Conservation (phyloP, 2,888 invertebrate genomes). For the Pseudococcus jackbeardsleyi region DNA sequence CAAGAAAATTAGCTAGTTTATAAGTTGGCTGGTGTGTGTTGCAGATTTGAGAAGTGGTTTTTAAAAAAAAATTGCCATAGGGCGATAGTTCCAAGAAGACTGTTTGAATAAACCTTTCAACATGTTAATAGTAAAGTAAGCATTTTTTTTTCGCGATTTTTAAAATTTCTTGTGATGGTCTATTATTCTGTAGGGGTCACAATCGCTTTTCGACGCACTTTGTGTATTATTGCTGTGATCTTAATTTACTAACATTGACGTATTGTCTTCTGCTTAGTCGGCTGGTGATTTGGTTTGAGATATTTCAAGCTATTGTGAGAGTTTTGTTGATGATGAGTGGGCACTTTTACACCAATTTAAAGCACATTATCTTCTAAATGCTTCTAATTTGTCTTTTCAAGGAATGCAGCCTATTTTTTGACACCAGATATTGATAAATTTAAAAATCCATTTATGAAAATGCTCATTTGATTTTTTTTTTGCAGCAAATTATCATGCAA, state of each 20-base stretch:
- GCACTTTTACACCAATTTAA: neutral
- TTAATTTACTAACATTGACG: neutral
- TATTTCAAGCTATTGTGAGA: no score
- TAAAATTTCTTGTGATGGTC: neutral
- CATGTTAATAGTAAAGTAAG: conserved; percentile 21
- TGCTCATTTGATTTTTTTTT: neutral
- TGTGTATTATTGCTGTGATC: neutral
- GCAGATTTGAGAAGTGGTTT: conserved; percentile 5
- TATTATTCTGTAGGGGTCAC: neutral
- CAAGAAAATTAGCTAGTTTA: neutral
- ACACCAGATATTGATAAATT: neutral
- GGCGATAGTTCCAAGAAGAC: neutral
- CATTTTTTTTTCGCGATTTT: neutral
- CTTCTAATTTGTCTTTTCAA: neutral
- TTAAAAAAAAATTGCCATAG: neutral
- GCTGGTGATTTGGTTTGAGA: neutral
- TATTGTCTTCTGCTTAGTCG: neutral
- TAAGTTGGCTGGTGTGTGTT: conserved; percentile 1
- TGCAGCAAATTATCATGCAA: conserved; percentile 45
- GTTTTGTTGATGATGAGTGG: neutral
- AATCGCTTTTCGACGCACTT: neutral
- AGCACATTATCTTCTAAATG: neutral
- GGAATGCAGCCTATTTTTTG: no score
- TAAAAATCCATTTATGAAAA: neutral
- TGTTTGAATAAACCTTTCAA: neutral